Conservation (phyloP, 2,797 vertebrate genomes). For the Cuniculus paca region DNA sequence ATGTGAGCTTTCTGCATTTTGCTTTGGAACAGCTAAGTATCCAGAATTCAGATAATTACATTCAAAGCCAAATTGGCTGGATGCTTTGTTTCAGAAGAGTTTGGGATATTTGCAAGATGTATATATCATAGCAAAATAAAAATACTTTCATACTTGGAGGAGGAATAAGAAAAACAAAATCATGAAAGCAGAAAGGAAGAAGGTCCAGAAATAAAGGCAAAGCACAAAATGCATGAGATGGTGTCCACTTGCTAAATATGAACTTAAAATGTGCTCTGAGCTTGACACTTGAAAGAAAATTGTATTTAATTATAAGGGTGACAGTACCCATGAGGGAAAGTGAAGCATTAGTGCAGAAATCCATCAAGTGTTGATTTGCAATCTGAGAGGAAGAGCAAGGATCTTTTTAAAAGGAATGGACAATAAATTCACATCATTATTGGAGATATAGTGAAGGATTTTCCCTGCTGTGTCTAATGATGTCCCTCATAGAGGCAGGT, state of each 20-base stretch:
- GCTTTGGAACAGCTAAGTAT: neutral
- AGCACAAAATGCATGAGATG: neutral
- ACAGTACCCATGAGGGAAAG: neutral
- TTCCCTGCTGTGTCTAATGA: constrained; percentile 10
- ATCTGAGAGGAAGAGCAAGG: constrained; percentile 5
- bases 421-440: constrained; percentile 20
- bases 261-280: neutral
- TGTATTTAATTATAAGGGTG: constrained; percentile 18
- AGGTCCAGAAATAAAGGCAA: neutral
- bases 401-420: neutral
- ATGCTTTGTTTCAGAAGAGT: neutral
- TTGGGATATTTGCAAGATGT: neutral
- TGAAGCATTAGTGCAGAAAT: constrained; percentile 9
- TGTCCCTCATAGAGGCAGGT: neutral
- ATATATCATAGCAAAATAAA: neutral
- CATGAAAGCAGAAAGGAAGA: neutral
- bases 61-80: neutral
- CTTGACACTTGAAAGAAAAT: neutral
- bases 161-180: neutral
- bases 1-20: neutral
- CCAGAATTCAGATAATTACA: neutral
- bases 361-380: constrained; percentile 16
- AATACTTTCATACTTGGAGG: neutral
- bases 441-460: neutral
- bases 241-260: neutral